Base-by-base conservation (phyloP, 2,113 vertebrate species). In the Menidia beryllina region DNA sequence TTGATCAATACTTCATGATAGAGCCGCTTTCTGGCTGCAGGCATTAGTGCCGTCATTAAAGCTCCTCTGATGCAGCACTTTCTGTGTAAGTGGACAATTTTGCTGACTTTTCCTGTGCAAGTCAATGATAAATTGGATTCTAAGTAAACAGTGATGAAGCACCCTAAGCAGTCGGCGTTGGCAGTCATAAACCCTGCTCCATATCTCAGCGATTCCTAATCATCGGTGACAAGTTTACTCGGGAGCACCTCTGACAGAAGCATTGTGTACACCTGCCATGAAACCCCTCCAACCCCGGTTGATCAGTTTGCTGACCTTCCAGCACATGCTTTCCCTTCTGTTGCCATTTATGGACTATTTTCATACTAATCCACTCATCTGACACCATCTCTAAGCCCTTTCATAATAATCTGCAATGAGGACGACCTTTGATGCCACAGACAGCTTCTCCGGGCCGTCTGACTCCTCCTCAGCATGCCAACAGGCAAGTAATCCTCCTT, bases 121-220 rank as follows among this genome's bases (percentile, higher is more conserved):
- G 85, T 85, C 79, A 69, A 86, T 86, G 75, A 89, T 82, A 62
- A 88, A 91, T 91, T 85, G 84, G 84, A 85, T 84, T 84, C 79
- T 84, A 89, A 85, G 85, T 89, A 91, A 91, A 90, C 85, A 86
- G 81, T 89, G 87, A 90, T 84, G 88, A 85, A 90, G 82, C 76
- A 86, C 83, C 83, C 72, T 69, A 77, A 86, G 80, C 73, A 72
- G 78, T 61, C 53, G 13, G 68, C 77, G 83, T 78, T 81, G 82
- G 78, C 85, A 81, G 72, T 83, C 82, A 85, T 81, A 84, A 80
- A 83, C 59, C 83, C 57, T 10, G 25, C 77, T 77, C 74, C 26
- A 53, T 77, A 74, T 74, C 60, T 49, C 24, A 25, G 72, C 9
- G n/a, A 72, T 70, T 82, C 81, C 78, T 86, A 84, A 86, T 88